Conservation (phyloP, 1,140 invertebrate species). For the Drosophila pseudoananassae region DNA sequence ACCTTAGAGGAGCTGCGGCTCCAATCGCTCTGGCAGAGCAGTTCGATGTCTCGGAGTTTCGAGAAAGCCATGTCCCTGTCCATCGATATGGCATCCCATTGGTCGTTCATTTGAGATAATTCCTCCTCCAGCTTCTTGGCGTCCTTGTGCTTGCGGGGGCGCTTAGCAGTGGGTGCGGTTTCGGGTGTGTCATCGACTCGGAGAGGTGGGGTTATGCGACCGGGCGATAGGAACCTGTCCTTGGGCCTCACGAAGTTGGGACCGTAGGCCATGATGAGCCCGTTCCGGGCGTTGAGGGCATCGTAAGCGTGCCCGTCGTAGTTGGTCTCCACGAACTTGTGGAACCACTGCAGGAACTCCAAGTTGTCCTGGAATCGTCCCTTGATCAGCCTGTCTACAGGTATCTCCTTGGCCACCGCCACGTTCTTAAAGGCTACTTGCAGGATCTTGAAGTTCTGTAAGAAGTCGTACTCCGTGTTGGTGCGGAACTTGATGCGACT, state of each 20-base stretch:
- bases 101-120: neutral
- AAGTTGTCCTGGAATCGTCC: slow-evolving; percentile 99
- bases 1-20: too few species aligned
- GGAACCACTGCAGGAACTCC: slow-evolving; percentile 99
- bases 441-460: slow-evolving; percentile 99
- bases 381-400: slow-evolving; percentile 98
- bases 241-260: neutral
- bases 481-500: slow-evolving; percentile 99
- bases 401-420: slow-evolving; percentile 87
- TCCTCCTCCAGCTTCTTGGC: neutral
- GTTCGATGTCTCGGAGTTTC: neutral
- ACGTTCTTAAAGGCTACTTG: slow-evolving; percentile 96
- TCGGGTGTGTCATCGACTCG: too few species aligned
- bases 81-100: neutral
- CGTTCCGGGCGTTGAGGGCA: slow-evolving; percentile 1
- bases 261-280: neutral
- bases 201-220: slow-evolving; percentile 3
- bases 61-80: neutral
- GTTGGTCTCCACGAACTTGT: slow-evolving; percentile 87
- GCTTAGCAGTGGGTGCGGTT: neutral
- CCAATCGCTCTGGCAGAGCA: neutral
- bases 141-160: too few species aligned
- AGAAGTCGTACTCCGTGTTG: slow-evolving; percentile 99
- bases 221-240: neutral
- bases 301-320: slow-evolving; percentile 7